Evolutionary conservation across 2,113 vertebrate species (phyloP).

Genomic region (Thamnaconus septentrionalis): DNA sequence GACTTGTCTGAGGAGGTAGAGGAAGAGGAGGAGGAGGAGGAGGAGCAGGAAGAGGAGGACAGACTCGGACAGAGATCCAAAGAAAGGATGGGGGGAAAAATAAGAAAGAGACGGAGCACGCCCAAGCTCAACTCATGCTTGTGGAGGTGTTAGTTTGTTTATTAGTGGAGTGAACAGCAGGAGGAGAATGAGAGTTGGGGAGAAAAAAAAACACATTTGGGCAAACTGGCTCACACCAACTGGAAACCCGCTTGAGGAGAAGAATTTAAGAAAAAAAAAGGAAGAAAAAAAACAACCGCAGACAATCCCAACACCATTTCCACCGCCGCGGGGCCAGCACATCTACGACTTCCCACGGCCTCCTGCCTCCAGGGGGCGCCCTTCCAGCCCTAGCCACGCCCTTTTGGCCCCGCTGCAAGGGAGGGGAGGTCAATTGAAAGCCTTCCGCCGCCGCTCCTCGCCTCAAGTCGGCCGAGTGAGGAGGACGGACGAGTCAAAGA

Average conservation of each 20-base stretch:
- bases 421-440: constrained; percentile 27
- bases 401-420: constrained; percentile 53
- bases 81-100: too few species aligned
- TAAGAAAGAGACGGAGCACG: too few species aligned
- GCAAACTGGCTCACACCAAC: constrained; percentile 80
- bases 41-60: too few species aligned
- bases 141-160: too few species aligned
- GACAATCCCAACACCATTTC: not conserved
- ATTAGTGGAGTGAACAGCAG: too few species aligned
- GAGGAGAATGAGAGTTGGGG: not conserved
- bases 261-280: constrained; percentile 25
- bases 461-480: constrained; percentile 14
- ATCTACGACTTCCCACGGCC: constrained; percentile 8
- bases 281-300: too few species aligned
- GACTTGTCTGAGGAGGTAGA: too few species aligned
- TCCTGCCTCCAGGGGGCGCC: not conserved
- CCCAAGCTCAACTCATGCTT: too few species aligned
- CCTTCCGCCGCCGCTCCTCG: constrained; percentile 13
- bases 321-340: constrained; percentile 19
- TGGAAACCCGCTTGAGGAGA: constrained; percentile 25
- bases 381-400: constrained; percentile 49
- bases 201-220: constrained; percentile 7
- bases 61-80: too few species aligned
- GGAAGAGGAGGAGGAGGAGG: too few species aligned
- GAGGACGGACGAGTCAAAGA: too few species aligned